phyloP scores from a whole-genome alignment of 2,113 vertebrate species.

The Sminthopsis crassicaudata region DNA sequence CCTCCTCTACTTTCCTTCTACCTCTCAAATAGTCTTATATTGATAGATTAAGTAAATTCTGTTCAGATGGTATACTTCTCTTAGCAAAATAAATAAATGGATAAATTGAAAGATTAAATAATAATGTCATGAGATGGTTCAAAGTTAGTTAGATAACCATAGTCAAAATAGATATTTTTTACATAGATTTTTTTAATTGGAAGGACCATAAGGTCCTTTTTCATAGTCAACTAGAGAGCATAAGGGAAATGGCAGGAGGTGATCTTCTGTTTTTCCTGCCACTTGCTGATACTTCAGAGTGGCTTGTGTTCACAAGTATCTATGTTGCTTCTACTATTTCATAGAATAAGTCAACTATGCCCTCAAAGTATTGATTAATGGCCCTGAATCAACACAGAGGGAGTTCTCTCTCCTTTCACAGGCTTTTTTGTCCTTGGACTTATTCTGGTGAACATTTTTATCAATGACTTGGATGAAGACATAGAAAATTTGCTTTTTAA shows the following conservation, averaged over 20 bases:
- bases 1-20: neutral
- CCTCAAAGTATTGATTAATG: neutral
- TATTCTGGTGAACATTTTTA: conserved; percentile 7
- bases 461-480: conserved; percentile 23
- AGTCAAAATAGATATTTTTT: neutral
- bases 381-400: conserved; percentile 12
- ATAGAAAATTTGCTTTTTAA: conserved; percentile 7
- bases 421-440: neutral
- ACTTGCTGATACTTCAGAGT: neutral
- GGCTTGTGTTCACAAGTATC: neutral
- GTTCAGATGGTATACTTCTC: neutral
- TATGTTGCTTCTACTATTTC: neutral
- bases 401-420: neutral
- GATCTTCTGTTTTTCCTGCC: neutral
- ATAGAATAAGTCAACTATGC: neutral
- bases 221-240: neutral
- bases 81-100: conserved; percentile 7
- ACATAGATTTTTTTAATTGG: neutral
- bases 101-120: neutral
- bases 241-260: neutral
- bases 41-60: neutral
- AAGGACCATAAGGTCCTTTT: neutral
- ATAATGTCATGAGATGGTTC: neutral
- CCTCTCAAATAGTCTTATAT: neutral
- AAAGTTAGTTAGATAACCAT: neutral